Percentiles rank a stretch among this genome's conserved stretches.
phyloP scores from a whole-genome alignment of 37 sponge, comb jelly and placozoan species.

The Aphrocallistes beatrix region DNA sequence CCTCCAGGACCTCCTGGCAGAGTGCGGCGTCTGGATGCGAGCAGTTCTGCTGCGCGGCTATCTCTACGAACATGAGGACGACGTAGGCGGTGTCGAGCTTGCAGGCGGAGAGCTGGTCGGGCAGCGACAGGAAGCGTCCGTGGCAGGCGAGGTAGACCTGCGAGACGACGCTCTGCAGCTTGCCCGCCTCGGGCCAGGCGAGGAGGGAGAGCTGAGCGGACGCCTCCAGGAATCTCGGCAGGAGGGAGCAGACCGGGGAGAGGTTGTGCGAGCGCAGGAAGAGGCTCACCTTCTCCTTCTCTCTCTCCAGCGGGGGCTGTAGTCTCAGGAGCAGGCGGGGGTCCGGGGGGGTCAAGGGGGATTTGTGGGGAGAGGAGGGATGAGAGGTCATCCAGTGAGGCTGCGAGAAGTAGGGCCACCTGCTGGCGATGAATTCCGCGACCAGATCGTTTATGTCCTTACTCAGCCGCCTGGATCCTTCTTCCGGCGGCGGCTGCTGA shows the following conservation, averaged over 20 bases:
- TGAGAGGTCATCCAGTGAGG: neutral
- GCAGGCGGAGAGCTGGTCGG: neutral
- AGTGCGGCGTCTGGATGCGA: neutral
- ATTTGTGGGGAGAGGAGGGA: neutral
- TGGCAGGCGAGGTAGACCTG: neutral
- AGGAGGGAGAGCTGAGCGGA: neutral
- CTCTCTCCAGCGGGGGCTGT: neutral
- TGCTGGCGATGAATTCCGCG: neutral
- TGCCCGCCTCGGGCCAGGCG: neutral
- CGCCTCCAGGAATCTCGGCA: neutral
- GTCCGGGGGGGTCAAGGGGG: neutral
- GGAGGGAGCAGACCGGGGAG: neutral
- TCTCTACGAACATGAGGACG: neutral
- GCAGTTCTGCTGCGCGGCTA: neutral
- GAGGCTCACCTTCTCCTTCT: neutral
- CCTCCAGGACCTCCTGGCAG: neutral
- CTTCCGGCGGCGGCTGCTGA: neutral
- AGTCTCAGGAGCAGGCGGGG: neutral
- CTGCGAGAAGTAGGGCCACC: neutral
- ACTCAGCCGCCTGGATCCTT: neutral
- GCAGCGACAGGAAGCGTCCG: neutral
- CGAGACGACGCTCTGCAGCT: neutral
- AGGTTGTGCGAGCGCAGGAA: conserved; percentile 11
- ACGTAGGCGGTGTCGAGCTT: neutral
- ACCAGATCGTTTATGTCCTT: neutral